These are phyloP conservation scores for Epinephelus moara DNA, from an alignment of 2,113 vertebrate species.

Conservation along the genomic window DNA sequence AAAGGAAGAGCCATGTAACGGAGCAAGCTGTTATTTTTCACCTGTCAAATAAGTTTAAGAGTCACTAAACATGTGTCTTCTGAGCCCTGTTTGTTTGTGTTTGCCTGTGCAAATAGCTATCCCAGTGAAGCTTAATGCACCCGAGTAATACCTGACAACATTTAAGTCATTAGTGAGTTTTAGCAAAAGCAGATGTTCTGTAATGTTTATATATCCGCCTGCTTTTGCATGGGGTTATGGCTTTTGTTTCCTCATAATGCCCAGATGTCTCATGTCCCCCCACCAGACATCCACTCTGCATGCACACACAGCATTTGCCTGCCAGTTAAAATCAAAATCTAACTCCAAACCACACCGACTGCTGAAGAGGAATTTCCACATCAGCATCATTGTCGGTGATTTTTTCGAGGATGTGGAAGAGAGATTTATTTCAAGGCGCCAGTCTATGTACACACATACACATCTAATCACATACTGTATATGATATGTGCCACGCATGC, in stretches of 20 bases:
- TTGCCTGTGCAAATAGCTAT: neutral
- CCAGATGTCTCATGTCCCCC: constrained; percentile 59
- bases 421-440: constrained; percentile 65
- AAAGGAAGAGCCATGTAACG: neutral
- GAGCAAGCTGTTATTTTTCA: neutral
- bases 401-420: constrained; percentile 59
- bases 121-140: constrained; percentile 6
- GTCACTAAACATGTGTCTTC: neutral
- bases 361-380: constrained; percentile 59
- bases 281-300: constrained; percentile 39
- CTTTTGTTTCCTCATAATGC: constrained; percentile 55
- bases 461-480: constrained; percentile 48
- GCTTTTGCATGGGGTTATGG: constrained; percentile 38
- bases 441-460: constrained; percentile 57
- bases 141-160: neutral
- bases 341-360: constrained; percentile 49
- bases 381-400: constrained; percentile 66
- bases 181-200: constrained; percentile 53
- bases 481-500: constrained; percentile 46
- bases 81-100: neutral
- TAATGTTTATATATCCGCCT: constrained; percentile 57
- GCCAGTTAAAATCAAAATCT: constrained; percentile 64
- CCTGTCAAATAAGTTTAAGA: constrained; percentile 5
- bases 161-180: constrained; percentile 56
- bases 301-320: constrained; percentile 24